These are phyloP conservation scores for Anorthoa munda DNA, from an alignment of 2,888 invertebrate genomes.

Conservation along the genomic window DNA sequence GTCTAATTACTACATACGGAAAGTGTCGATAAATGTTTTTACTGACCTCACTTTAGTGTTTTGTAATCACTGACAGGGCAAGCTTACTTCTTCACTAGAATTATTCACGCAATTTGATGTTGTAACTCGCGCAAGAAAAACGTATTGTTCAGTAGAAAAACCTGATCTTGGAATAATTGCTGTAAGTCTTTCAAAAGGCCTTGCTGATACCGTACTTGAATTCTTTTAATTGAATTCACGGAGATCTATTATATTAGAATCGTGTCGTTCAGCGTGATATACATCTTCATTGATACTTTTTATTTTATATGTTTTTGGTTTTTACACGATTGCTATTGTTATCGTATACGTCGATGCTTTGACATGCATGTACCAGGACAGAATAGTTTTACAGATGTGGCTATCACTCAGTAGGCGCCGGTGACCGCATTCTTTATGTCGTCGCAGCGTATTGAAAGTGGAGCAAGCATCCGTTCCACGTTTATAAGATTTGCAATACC, in stretches of 20 bases:
- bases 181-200: constrained; percentile 59
- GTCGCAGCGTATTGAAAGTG: constrained; percentile 81
- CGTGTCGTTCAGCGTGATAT: constrained; percentile 52
- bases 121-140: constrained; percentile 55
- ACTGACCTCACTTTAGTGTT: constrained; percentile 70
- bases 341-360: constrained; percentile 38
- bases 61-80: constrained; percentile 69
- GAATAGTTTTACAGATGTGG: constrained; percentile 70
- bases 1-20: constrained; percentile 60
- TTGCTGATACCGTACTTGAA: constrained; percentile 49
- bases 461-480: constrained; percentile 83
- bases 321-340: constrained; percentile 62
- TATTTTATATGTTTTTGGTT: constrained; percentile 37
- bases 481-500: constrained; percentile 78
- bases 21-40: constrained; percentile 70
- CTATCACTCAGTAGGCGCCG: constrained; percentile 74
- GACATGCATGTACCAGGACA: constrained; percentile 69
- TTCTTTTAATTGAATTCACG: constrained; percentile 62
- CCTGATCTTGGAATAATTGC: constrained; percentile 57
- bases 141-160: constrained; percentile 56
- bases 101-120: constrained; percentile 67
- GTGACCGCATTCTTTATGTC: constrained; percentile 86
- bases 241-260: constrained; percentile 64
- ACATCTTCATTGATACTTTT: constrained; percentile 59
- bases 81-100: constrained; percentile 66